Conservation (phyloP, 1,140 invertebrate genomes). For the Saxidomus purpurata region DNA sequence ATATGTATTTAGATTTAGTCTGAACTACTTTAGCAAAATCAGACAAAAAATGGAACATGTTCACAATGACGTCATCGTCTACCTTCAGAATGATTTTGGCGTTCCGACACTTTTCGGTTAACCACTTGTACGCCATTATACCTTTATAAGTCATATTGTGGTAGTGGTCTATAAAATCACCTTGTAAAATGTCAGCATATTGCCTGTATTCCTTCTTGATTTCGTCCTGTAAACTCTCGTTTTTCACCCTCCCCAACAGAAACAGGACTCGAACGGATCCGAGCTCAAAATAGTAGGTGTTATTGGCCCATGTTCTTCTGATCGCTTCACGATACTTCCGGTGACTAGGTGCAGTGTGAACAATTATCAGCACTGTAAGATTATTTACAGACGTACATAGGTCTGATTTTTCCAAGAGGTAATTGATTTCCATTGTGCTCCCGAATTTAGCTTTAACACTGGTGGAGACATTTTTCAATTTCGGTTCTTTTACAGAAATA, state of each 20-base stretch:
- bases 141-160: conserved; percentile 87
- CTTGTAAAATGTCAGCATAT: conserved; percentile 76
- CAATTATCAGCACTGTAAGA: conserved; percentile 61
- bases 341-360: conserved; percentile 72
- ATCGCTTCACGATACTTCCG: conserved; percentile 66
- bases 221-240: conserved; percentile 64
- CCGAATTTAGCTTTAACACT: too few species aligned
- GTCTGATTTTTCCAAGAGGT: background rate
- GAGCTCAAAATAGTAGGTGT: conserved; percentile 28
- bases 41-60: conserved; percentile 88
- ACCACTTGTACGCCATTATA: conserved; percentile 94
- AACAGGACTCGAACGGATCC: conserved; percentile 87
- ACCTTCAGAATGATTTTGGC: conserved; percentile 93
- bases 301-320: conserved; percentile 79
- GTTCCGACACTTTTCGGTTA: conserved; percentile 89
- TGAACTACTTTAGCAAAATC: background rate
- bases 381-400: background rate
- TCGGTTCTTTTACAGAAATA: too few species aligned
- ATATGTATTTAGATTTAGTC: conserved; percentile 23
- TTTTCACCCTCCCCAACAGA: conserved; percentile 89
- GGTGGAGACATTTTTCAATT: too few species aligned
- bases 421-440: too few species aligned
- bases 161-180: conserved; percentile 77
- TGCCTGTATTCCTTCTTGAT: conserved; percentile 59
- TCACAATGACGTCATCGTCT: conserved; percentile 95